phyloP scores from a whole-genome alignment of 2,888 invertebrate species.

The Galerucella calmariensis region DNA sequence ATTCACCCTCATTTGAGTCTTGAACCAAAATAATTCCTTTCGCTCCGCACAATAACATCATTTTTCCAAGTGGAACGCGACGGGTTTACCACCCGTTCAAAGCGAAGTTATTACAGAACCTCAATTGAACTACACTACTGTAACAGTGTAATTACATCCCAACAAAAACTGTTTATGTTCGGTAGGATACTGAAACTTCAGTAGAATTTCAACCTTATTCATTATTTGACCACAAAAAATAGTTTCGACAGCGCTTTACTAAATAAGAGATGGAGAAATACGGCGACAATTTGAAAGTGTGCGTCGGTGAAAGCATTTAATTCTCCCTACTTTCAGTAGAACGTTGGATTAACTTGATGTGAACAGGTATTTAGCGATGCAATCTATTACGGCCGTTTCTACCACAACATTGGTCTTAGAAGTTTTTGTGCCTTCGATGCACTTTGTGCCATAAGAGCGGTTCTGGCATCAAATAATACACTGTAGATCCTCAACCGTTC shows the following conservation, averaged over 20 bases:
- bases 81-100: background rate
- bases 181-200: slow-evolving; percentile 21
- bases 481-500: too few species aligned
- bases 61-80: background rate
- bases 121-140: slow-evolving; percentile 24
- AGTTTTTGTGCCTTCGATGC: too few species aligned
- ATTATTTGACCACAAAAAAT: background rate
- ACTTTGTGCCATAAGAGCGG: too few species aligned
- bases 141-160: slow-evolving; percentile 25
- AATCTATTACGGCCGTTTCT: too few species aligned
- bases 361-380: too few species aligned
- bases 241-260: background rate
- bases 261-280: too few species aligned
- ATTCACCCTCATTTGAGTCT: background rate
- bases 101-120: slow-evolving; percentile 16
- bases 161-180: slow-evolving; percentile 28
- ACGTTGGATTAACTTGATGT: too few species aligned
- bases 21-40: background rate
- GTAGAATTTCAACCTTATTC: slow-evolving; percentile 2
- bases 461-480: too few species aligned
- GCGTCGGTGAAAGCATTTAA: too few species aligned
- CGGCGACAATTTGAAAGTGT: too few species aligned
- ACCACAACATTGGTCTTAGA: too few species aligned
- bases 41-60: background rate
- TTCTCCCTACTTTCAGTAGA: too few species aligned